Evolutionary conservation across 2,113 vertebrate species (phyloP).

Genomic region (Mastomys natalensis): DNA sequence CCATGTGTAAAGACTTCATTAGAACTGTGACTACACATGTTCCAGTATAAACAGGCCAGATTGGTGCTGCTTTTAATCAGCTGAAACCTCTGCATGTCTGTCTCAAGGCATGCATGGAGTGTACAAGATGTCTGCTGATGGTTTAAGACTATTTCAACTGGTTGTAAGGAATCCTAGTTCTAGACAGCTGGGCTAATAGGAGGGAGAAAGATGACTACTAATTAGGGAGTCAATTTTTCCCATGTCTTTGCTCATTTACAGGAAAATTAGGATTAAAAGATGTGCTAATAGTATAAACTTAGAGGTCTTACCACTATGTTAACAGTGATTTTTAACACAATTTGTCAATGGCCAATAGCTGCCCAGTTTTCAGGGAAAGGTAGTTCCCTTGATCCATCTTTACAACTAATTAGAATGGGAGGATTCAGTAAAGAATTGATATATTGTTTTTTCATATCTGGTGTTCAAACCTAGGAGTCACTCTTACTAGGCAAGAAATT

Average conservation of each 20-base stretch:
- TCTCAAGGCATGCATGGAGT: background rate
- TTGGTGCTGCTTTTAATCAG: background rate
- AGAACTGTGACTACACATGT: background rate
- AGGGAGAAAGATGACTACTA: background rate
- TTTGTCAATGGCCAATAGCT: background rate
- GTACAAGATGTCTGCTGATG: background rate
- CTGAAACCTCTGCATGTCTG: no score
- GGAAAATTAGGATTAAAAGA: background rate
- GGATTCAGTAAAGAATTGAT: background rate
- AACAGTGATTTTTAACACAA: background rate
- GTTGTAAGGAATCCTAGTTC: background rate
- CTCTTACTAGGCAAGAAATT: background rate
- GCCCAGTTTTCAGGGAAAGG: background rate
- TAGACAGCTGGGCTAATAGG: background rate
- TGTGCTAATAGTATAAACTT: background rate
- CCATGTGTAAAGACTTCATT: background rate
- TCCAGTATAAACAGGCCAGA: background rate
- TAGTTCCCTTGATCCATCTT: background rate
- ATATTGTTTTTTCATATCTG: background rate
- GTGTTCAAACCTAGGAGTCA: background rate
- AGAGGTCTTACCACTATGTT: background rate
- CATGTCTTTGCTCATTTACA: background rate
- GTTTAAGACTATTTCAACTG: background rate
- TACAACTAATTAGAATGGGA: background rate
- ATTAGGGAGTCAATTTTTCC: background rate